These are phyloP conservation scores for Notocelia uddmanniana DNA, from an alignment of 2,888 invertebrate genomes.

Conservation along the genomic window DNA sequence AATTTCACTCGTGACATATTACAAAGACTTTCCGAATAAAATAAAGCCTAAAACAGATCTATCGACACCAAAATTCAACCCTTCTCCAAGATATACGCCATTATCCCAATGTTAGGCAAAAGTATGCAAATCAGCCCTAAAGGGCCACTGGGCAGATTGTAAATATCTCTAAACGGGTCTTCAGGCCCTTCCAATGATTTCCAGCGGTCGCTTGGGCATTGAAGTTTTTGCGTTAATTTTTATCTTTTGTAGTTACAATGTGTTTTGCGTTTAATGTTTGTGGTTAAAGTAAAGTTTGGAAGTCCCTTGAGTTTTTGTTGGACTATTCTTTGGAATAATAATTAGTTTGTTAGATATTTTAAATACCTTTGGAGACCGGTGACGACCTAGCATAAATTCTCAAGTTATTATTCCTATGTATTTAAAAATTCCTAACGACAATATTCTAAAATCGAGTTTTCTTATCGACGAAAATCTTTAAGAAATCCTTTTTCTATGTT, in stretches of 20 bases:
- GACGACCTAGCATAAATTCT: too few species aligned
- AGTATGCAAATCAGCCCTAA: slow-evolving; percentile 14
- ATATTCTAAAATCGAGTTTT: too few species aligned
- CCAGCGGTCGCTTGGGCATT: slow-evolving; percentile 11
- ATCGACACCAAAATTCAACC: slow-evolving; percentile 1
- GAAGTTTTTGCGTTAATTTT: slow-evolving; percentile 33
- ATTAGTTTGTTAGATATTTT: too few species aligned
- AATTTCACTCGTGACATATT: background rate
- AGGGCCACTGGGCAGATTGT: slow-evolving; percentile 30
- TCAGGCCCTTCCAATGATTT: slow-evolving; percentile 31
- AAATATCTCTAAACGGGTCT: slow-evolving; percentile 25
- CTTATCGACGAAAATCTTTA: too few species aligned
- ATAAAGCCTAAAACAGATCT: background rate
- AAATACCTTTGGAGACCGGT: too few species aligned
- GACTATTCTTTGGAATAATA: too few species aligned
- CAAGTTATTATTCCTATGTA: too few species aligned
- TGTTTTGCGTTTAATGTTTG: background rate
- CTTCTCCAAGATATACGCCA: slow-evolving; percentile 8
- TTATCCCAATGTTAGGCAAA: slow-evolving; percentile 6
- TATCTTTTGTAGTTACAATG: background rate
- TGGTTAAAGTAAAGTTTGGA: background rate
- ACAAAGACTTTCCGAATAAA: background rate
- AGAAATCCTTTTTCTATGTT: too few species aligned
- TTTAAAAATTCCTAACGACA: too few species aligned
- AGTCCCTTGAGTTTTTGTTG: background rate